Evolutionary conservation across 1,140 invertebrate genomes (phyloP), one percentile per base, ranked within the genome.

Genomic region (Grapholita molesta): DNA sequence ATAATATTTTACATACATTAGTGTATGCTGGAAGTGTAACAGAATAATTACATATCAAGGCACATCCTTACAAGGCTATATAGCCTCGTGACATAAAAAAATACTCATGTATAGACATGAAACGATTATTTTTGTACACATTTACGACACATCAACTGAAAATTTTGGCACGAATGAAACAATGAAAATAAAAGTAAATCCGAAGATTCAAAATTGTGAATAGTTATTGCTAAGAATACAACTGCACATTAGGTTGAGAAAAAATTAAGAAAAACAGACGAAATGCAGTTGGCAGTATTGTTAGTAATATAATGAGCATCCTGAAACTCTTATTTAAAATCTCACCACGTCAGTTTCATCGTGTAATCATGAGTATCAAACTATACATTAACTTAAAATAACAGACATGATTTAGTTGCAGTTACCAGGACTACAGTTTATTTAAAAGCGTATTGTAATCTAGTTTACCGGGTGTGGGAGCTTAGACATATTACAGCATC

Each of bases 271-370:
- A 53, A 33, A 11, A 67, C n/a, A n/a, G n/a, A n/a, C n/a, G 65
- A 84, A 88, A 82, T 85, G 85, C 79, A 80, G 64, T 73, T 74
- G 80, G 83, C 84, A 90, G 82, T 86, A 78, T 67, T 70, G 70
- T 52, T 73, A 70, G 71, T 79, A 67, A 85, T 85, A 90, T 88
- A 90, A 90, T 89, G 88, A 90, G 88, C 85, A 89, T 88, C 85
- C 86, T 88, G 87, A 86, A 83, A 67, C 71, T 80, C 69, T 69
- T 65, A 67, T 75, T 67, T 21, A 75, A 73, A 76, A 71, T 52
- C 61, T 71, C 61, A 70, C 64, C 48, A 69, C 48, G 15, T 68
- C 25, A 55, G 67, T 30, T 42, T 24, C 52, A 52, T 61, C 55
- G 25, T 61, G 25, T 61, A 28, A 21, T 15, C 15, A 18, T 48